phyloP scores from a whole-genome alignment of 2,113 vertebrate genomes.

The Psophia crepitans region DNA sequence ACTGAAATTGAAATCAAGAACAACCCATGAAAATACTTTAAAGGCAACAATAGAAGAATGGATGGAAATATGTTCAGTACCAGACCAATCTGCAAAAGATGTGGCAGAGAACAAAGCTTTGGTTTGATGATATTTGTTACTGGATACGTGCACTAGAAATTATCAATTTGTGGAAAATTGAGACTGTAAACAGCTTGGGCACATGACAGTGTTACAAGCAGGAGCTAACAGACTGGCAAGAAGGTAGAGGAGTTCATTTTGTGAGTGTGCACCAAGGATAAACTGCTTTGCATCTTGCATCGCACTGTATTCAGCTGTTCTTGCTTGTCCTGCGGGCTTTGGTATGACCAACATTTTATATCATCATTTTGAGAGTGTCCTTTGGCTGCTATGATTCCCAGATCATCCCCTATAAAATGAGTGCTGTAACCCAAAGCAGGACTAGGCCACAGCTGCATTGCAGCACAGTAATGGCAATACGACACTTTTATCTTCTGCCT shows the following conservation, averaged over 20 bases:
- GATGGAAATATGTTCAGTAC: neutral
- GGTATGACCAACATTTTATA: neutral
- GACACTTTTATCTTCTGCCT: neutral
- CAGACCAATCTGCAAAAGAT: neutral
- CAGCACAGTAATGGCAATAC: neutral
- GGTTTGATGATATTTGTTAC: neutral
- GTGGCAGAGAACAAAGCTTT: neutral
- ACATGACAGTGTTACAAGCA: neutral
- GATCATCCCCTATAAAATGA: neutral
- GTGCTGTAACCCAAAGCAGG: neutral
- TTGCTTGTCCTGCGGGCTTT: neutral
- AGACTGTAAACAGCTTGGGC: neutral
- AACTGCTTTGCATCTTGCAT: rapidly evolving
- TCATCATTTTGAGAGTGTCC: neutral
- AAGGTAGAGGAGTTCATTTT: neutral
- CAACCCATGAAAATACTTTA: neutral
- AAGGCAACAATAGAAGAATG: neutral
- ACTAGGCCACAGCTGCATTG: neutral
- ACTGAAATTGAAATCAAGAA: neutral
- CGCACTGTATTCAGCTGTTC: neutral
- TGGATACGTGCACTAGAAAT: neutral
- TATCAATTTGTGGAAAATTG: neutral
- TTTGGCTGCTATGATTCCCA: neutral
- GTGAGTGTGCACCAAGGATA: neutral
- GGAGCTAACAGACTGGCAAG: neutral